Evolutionary conservation across 2,797 vertebrate species (phyloP), one percentile per base, ranked within the genome.

Genomic region (Peromyscus nudipes): DNA sequence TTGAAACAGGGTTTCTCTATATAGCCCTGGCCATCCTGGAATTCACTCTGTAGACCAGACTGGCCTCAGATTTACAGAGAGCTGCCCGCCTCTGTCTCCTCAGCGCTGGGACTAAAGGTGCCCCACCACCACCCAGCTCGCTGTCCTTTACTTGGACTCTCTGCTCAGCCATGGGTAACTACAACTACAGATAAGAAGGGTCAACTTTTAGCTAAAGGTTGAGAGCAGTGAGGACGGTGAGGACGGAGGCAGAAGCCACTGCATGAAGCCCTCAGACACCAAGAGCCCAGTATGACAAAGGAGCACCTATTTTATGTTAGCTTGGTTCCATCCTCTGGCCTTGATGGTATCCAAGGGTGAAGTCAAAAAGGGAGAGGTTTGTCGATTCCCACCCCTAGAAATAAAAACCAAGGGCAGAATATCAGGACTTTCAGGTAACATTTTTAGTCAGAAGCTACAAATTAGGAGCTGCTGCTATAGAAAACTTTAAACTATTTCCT

Each of bases 371-470:
- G 79, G 71, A 96, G 79, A 86, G 57, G 84, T 96, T 55, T 95
- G 91, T 85, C 29, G 60, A 94, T 67, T 96, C 94, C 85, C 84
- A 97, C 88, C 95, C 67, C 83, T 96, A 96, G 90, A 98, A 96
- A 96, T 95, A 95, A 97, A 97, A 97, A 94, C 55, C 81, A 96
- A 95, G 84, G 96, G 92, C 60, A 98, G 69, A 95, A 77, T 88
- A 93, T 88, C 91, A 95, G 92, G 71, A 95, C 89, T 95, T 92
- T 89, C 71, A 94, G 79, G n/a, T 31, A 91, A 92, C 13, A 81
- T 64, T 88, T 95, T 92, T 75, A 89, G 84, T 94, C n/a, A 96
- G 64, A 96, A 96, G 94, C 62, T 94, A 95, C 11, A 92, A 87
- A 82, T 81, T 92, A 97, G 65, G 81, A 84, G 73, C 43, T 40